These are phyloP conservation scores for Menidia menidia DNA, from an alignment of 2,797 vertebrate species.

Conservation along the genomic window DNA sequence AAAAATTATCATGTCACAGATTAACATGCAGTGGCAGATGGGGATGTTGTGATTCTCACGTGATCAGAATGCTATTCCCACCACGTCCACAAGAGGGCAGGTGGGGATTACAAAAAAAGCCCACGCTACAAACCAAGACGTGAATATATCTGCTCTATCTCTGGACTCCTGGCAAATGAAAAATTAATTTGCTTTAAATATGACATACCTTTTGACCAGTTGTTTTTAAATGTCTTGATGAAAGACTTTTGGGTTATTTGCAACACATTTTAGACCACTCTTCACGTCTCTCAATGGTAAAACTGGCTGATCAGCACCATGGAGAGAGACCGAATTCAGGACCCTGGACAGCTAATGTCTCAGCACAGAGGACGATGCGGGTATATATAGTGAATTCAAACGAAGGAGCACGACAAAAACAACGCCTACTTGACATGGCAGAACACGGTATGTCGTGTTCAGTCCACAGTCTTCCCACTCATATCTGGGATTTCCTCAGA, in stretches of 20 bases:
- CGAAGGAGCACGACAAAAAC: neutral
- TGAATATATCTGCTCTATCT: neutral
- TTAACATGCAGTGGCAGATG: neutral
- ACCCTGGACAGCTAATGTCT: conserved; percentile 40
- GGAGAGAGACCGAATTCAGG: conserved; percentile 46
- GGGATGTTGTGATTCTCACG: neutral
- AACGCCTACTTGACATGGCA: neutral
- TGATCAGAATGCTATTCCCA: neutral
- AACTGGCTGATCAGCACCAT: conserved; percentile 44
- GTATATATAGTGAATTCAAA: neutral
- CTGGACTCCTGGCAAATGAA: neutral
- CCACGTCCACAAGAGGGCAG: conserved; percentile 68
- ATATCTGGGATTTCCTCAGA: conserved; percentile 72
- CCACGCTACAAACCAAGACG: neutral
- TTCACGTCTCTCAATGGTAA: too few species aligned
- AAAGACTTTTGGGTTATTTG: neutral
- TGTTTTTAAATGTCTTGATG: neutral
- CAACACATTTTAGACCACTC: neutral
- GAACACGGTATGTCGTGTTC: neutral
- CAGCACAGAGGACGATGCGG: neutral
- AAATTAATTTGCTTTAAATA: neutral
- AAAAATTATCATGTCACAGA: neutral
- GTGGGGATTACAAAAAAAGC: conserved; percentile 15
- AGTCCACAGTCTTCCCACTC: conserved; percentile 10
- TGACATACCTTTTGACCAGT: neutral